Evolutionary conservation across 2,797 vertebrate species (phyloP).

Genomic region (Mormyrus proboscirostris): DNA sequence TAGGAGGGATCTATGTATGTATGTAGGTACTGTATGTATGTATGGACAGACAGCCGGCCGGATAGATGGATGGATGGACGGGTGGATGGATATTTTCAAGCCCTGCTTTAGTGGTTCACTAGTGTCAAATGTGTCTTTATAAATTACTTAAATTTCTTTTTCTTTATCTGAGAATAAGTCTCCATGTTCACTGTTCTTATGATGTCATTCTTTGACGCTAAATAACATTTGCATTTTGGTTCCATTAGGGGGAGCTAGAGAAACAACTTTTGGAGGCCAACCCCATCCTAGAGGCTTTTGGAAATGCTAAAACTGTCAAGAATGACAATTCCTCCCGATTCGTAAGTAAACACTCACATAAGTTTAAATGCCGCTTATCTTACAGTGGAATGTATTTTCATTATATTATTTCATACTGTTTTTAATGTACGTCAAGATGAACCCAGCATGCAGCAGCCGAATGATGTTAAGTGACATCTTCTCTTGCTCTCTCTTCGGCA

Average conservation of each 20-base stretch:
- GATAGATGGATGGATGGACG: neutral
- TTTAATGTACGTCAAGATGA: neutral
- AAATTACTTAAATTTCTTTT: neutral
- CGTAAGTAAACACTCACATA: conserved; percentile 62
- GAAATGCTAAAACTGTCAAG: conserved; percentile 97
- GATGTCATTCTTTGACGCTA: neutral
- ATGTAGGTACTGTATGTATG: neutral
- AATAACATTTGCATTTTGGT: conserved; percentile 18
- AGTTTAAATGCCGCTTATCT: neutral
- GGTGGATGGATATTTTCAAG: neutral
- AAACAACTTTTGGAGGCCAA: conserved; percentile 97
- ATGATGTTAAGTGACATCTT: neutral
- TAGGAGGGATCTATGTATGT: neutral
- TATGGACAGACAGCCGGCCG: neutral
- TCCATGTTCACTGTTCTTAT: neutral
- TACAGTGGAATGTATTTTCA: neutral
- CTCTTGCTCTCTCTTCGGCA: conserved; percentile 41
- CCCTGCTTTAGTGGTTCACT: neutral
- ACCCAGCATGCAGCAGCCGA: neutral
- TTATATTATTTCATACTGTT: neutral
- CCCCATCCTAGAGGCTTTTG: conserved; percentile 95
- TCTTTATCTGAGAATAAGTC: neutral
- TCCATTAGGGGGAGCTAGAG: conserved; percentile 91
- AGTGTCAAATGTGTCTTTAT: neutral
- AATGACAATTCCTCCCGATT: conserved; percentile 97